Conservation (phyloP, 2,888 invertebrate species). For the Gortyna flavago region DNA sequence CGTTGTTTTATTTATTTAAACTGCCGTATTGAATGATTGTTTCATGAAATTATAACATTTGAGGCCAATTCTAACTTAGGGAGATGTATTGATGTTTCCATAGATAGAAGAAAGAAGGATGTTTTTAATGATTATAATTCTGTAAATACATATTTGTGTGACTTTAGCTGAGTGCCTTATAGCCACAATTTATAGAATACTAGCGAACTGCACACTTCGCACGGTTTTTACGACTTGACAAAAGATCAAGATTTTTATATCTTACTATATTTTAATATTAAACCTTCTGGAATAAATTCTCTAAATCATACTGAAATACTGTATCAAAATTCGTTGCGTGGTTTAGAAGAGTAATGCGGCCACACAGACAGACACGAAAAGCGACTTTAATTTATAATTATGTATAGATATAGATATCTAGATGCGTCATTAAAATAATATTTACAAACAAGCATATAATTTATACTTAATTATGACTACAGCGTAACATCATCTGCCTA, state of each 20-base stretch:
- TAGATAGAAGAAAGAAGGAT: too few species aligned
- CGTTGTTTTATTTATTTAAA: not conserved
- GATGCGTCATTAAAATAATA: slow-evolving; percentile 2
- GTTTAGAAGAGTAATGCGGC: not conserved
- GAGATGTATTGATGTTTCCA: too few species aligned
- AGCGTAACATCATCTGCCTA: too few species aligned
- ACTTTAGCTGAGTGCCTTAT: not conserved
- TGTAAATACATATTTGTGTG: too few species aligned
- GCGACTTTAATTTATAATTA: not conserved
- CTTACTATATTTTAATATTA: not conserved
- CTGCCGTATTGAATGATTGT: not conserved
- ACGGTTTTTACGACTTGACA: not conserved
- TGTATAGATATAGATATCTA: not conserved
- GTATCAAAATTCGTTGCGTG: not conserved
- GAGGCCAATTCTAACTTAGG: not conserved
- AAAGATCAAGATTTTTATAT: not conserved
- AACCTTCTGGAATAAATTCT: not conserved
- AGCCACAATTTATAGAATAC: not conserved
- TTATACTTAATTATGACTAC: slow-evolving; percentile 9
- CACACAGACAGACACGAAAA: not conserved
- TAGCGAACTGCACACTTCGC: not conserved
- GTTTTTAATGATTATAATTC: too few species aligned
- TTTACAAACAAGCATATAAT: slow-evolving; percentile 1
- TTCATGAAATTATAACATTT: not conserved
- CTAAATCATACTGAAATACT: not conserved